A percentile compares a stretch with the other conserved stretches of the same genome.
phyloP scores from a whole-genome alignment of 2,888 invertebrate genomes.

The Himalopsyche tibetana region DNA sequence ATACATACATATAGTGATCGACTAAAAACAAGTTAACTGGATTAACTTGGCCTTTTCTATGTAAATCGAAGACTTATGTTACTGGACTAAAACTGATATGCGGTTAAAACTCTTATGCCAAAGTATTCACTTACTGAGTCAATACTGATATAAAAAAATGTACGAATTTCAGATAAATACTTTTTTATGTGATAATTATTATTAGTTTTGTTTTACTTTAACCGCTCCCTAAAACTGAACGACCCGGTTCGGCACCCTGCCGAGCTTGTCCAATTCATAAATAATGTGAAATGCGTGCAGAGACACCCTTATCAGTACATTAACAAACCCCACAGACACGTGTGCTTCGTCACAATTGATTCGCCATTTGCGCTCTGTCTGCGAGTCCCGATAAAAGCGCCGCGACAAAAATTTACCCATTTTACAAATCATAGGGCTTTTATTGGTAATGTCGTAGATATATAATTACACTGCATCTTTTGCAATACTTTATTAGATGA shows the following conservation, averaged over 20 bases:
- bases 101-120: no score
- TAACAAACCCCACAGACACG: background rate
- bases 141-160: background rate
- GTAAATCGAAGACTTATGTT: no score
- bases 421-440: background rate
- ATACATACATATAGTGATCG: no score
- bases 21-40: no score
- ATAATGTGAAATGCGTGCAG: constrained; percentile 40
- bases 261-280: constrained; percentile 16
- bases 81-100: no score
- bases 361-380: background rate
- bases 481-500: no score
- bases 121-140: no score
- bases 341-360: constrained; percentile 34
- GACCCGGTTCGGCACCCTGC: background rate
- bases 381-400: constrained; percentile 6
- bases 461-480: no score
- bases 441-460: background rate
- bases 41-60: no score
- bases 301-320: constrained; percentile 24
- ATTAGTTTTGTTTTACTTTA: background rate
- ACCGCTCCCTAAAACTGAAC: background rate
- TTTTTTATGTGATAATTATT: no score
- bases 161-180: no score
- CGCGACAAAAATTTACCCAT: background rate